Evolutionary conservation across 1,140 invertebrate species (phyloP), one percentile per base, ranked within the genome.

Genomic region (Orius laevigatus): DNA sequence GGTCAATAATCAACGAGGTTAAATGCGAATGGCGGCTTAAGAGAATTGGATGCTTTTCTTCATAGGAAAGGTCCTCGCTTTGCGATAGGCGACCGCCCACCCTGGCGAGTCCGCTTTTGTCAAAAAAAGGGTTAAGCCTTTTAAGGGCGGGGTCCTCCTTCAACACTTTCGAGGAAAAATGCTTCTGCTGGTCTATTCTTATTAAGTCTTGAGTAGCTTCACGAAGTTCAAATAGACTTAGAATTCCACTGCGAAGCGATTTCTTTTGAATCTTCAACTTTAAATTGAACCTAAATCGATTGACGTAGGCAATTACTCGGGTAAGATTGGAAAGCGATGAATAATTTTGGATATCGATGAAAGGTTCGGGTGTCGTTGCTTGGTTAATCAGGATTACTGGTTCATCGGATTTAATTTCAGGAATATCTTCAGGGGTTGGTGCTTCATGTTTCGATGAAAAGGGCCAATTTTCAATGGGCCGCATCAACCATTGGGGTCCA

Each of bases 61-160:
- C 5, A 3, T 11, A 19, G 5, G 46, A 11, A 10, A 38, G 10
- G 15, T n/a, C n/a, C 15, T n/a, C 3, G 11, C 3, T 4, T 20
- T 35, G 11, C 3, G 2, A 10, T 15, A 49, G 11, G 3, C 48
- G 16, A 14, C 51, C 48, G n/a, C 48, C 51, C 10, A 53, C 51
- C 10, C 51, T n/a, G 8, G 50, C 5, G 2, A 53, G 2, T 4
- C 48, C 51, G 6, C 18, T 35, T n/a, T 48, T n/a, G 15, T 38
- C 36, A 10, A 38, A 3, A 10, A 38, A 38, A 16, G 15, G n/a
- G 11, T n/a, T 16, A 10, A 38, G 36, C 3, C 36, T n/a, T 16
- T 38, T 38, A 3, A 38, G 3, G 5, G 36, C 3, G 11, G 11
- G 3, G 25, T 25, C 25, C 3, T 25, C 8, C 3, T 25, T 3